phyloP scores from a whole-genome alignment of 2,113 vertebrate species.

The Stomatorhinus ivindoensis region DNA sequence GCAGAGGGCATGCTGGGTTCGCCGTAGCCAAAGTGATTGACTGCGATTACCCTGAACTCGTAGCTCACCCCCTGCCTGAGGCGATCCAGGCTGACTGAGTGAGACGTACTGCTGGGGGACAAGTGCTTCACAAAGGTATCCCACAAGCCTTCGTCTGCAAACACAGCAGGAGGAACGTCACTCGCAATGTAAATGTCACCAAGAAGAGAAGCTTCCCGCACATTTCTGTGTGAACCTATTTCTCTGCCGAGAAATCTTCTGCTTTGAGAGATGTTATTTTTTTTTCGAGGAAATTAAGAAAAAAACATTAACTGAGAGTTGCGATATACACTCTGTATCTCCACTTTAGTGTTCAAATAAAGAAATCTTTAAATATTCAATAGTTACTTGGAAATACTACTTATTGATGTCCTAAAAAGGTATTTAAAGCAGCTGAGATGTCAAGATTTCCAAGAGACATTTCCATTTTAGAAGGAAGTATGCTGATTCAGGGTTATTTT shows the following conservation, averaged over 20 bases:
- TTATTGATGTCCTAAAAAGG: neutral
- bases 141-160: constrained; percentile 87
- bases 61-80: constrained; percentile 85
- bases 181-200: constrained; percentile 15
- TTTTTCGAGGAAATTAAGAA: neutral
- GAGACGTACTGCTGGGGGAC: constrained; percentile 71
- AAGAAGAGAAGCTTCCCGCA: neutral
- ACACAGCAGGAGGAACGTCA: constrained; percentile 26
- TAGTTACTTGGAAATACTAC: neutral
- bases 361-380: neutral
- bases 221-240: neutral
- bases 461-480: neutral
- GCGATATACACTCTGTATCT: neutral
- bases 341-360: neutral
- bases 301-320: neutral
- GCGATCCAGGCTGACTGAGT: constrained; percentile 71
- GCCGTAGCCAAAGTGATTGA: constrained; percentile 82
- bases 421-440: neutral
- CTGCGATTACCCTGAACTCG: constrained; percentile 85
- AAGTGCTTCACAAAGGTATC: constrained; percentile 83
- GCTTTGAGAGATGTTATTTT: neutral
- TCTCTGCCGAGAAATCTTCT: neutral
- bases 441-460: neutral
- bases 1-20: constrained; percentile 81
- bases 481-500: neutral